phyloP scores from a whole-genome alignment of 1,140 invertebrate species.

The Euwallacea similis region DNA sequence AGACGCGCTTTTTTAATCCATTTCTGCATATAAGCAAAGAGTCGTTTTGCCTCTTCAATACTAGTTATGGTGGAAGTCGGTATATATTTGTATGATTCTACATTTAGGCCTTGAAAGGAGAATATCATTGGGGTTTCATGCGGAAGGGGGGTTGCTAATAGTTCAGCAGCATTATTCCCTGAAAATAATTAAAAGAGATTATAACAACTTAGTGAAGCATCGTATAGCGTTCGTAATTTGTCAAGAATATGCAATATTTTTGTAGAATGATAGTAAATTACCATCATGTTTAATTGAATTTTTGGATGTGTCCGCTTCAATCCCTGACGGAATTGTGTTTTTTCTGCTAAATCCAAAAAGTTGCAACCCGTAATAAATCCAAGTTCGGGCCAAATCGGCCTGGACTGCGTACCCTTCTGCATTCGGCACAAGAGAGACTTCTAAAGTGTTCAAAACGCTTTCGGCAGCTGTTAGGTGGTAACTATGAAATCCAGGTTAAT shows the following conservation, averaged over 20 bases:
- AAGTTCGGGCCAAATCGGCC: conserved; percentile 46
- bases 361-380: conserved; percentile 47
- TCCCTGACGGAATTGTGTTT: not conserved
- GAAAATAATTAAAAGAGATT: too few species aligned
- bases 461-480: conserved; percentile 47
- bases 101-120: conserved; percentile 35
- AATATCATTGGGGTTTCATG: too few species aligned
- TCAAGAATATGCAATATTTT: not conserved
- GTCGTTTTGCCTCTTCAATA: conserved; percentile 59
- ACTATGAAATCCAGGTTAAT: conserved; percentile 19
- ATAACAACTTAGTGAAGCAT: too few species aligned
- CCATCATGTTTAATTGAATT: too few species aligned
- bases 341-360: conserved; percentile 45
- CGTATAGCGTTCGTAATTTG: too few species aligned
- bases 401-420: conserved; percentile 41
- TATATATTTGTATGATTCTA: conserved; percentile 36
- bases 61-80: conserved; percentile 40
- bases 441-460: conserved; percentile 45
- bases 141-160: too few species aligned
- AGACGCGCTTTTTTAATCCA: conserved; percentile 66
- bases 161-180: too few species aligned
- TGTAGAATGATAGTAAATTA: not conserved
- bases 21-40: conserved; percentile 67
- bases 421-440: conserved; percentile 40
- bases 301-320: not conserved